Evolutionary conservation across 1,140 invertebrate species (phyloP), one percentile per base, ranked within the genome.

Genomic region (Drosophila willistoni): DNA sequence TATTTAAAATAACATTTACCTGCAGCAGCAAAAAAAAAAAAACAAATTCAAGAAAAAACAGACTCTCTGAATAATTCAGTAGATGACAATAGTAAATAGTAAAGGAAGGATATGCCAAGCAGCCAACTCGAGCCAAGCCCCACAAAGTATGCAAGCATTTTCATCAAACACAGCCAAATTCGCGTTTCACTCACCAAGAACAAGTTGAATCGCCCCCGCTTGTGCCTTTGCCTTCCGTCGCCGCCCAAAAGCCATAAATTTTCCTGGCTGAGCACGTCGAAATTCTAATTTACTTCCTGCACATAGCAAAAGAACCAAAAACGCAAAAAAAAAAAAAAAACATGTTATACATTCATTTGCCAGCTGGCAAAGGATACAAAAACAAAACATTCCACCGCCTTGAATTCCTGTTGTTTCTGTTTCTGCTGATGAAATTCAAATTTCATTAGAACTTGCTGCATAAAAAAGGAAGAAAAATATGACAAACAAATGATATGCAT

Each of bases 1-100:
- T 81, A 85, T 81, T 84, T 84, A 81, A 81, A 81, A 81, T 74
- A 77, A 77, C 62, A 80, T 80, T 77, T 67, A 67, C 59, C 73
- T 54, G 74, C 44, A 51, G 17, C 44, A 51, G 5, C 17, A 51
- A 17, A 14, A 44, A 17, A 14, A 17, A 17, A 12, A 7, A 17
- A 7, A 17, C 19, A 17, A 47, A 47, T 9, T 29, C 29, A 29
- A 29, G 29, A 29, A 47, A 39, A 19, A 65, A 65, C 56, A 60
- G 64, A 9, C 55, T 25, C 34, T 14, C 39, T 66, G 29, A 73
- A 77, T 73, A 64, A 73, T 79, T 83, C 47, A 76, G 44, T 13
- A 67, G 68, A 54, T 71, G 42, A 77, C 68, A 63, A 83, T 65
- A 72, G 56, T 67, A 79, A 59, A 59, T 59, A 59, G 56, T 59